These are phyloP conservation scores for Euzetes globulus DNA, from an alignment of 2,888 invertebrate species.

Conservation along the genomic window DNA sequence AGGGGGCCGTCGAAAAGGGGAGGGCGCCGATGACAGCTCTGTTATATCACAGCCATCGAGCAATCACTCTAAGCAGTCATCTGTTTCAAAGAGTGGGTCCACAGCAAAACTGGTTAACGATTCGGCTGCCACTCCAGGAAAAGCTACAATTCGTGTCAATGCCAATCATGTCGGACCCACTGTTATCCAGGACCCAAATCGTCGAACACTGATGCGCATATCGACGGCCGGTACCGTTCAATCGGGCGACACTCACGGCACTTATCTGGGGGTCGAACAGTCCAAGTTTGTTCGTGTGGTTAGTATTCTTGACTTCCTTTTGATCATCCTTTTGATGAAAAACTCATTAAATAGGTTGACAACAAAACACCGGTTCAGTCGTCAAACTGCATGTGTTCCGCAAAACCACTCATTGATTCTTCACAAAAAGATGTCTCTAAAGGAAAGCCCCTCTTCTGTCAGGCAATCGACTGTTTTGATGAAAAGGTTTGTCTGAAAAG, in stretches of 20 bases:
- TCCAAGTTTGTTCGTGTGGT: neutral
- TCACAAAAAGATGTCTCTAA: conserved; percentile 1
- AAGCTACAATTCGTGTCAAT: too few relatives aligned
- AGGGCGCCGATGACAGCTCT: neutral
- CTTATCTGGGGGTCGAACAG: conserved; percentile 4
- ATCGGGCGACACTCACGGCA: neutral
- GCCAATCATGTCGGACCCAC: neutral
- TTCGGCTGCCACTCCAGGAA: neutral
- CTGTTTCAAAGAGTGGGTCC: neutral
- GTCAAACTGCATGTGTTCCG: conserved; percentile 15
- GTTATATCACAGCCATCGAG: neutral
- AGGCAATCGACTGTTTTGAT: conserved; percentile 41
- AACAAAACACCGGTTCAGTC: neutral
- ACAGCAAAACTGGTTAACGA: neutral
- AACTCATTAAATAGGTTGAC: too few relatives aligned
- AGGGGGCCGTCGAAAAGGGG: neutral
- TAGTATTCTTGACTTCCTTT: neutral
- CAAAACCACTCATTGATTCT: conserved; percentile 3
- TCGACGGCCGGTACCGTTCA: neutral
- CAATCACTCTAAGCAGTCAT: neutral
- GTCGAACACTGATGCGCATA: neutral
- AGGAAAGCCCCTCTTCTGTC: conserved; percentile 37
- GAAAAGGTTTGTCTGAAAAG: conserved; percentile 37
- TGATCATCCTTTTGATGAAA: neutral
- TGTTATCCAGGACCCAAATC: neutral